Percentiles rank a stretch among this genome's conserved stretches.
phyloP scores from a whole-genome alignment of 2,888 invertebrate species.

The Helleia helle region DNA sequence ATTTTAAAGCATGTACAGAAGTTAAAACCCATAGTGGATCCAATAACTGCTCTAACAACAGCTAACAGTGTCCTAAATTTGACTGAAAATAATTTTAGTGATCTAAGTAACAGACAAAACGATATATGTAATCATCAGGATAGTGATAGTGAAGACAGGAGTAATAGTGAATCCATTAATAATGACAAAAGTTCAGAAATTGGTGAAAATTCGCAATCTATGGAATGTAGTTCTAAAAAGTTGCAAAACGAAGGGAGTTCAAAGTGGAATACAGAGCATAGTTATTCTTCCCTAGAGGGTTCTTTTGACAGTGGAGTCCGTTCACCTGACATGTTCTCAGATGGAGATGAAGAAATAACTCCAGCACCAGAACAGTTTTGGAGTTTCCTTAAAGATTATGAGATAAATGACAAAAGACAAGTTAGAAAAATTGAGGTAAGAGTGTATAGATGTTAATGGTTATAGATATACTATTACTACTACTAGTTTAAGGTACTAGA shows the following conservation, averaged over 20 bases:
- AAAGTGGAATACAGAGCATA: conserved; percentile 58
- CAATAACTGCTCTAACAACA: conserved; percentile 48
- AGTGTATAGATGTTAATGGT: conserved; percentile 4
- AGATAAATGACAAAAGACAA: conserved; percentile 51
- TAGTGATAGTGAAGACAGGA: conserved; percentile 26
- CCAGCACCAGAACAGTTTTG: conserved; percentile 42
- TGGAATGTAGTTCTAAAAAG: conserved; percentile 34
- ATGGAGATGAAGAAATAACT: conserved; percentile 58
- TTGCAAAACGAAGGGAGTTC: conserved; percentile 30
- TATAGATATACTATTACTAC: too few relatives aligned
- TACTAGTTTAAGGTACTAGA: too few relatives aligned
- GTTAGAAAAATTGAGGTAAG: conserved; percentile 55
- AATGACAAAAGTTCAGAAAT: conserved; percentile 41
- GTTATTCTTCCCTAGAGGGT: conserved; percentile 56
- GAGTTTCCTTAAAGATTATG: conserved; percentile 51
- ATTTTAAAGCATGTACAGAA: conserved; percentile 58
- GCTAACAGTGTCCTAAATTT: conserved; percentile 31
- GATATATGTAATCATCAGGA: background rate
- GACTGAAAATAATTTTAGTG: conserved; percentile 23
- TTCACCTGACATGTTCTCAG: conserved; percentile 80
- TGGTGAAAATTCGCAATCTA: conserved; percentile 49
- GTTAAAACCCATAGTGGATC: conserved; percentile 60
- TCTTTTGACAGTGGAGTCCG: conserved; percentile 65
- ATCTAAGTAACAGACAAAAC: background rate
- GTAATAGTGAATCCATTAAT: conserved; percentile 25